phyloP scores from a whole-genome alignment of 2,113 vertebrate genomes.

The Thinocorus orbignyianus region DNA sequence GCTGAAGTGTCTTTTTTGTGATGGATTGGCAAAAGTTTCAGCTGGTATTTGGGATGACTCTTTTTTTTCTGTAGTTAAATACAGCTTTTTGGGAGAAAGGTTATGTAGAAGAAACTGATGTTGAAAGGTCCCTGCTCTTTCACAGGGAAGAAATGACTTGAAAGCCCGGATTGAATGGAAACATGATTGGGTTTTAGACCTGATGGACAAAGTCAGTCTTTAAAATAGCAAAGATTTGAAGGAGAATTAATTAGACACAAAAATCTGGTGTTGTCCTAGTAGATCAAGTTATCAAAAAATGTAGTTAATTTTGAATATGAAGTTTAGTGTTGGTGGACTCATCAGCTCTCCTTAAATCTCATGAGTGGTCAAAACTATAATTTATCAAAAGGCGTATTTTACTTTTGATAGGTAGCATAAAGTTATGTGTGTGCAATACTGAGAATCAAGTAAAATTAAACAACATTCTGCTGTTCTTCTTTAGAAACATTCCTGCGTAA shows the following conservation, averaged over 20 bases:
- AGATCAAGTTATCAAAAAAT: not conserved
- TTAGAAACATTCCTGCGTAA: constrained; percentile 84
- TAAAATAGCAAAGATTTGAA: not conserved
- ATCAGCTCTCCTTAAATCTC: not conserved
- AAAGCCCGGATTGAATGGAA: not conserved
- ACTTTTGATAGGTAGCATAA: constrained; percentile 43
- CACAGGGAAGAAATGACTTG: not conserved
- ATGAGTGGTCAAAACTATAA: not conserved
- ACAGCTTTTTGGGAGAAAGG: not conserved
- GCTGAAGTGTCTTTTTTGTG: not conserved
- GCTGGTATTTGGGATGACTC: not conserved
- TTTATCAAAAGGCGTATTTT: constrained; percentile 14
- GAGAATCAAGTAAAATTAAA: constrained; percentile 75
- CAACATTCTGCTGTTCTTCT: constrained; percentile 82
- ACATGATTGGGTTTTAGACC: not conserved
- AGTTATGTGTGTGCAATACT: constrained; percentile 58
- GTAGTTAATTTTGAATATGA: constrained; percentile 5
- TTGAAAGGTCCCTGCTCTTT: not conserved
- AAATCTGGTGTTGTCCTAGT: not conserved
- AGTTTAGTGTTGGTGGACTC: constrained; percentile 1
- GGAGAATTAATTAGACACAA: not conserved
- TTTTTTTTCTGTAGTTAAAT: not conserved
- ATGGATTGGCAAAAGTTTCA: not conserved
- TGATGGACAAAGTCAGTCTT: not conserved
- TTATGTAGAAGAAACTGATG: not conserved